phyloP scores from a whole-genome alignment of 1,140 invertebrate genomes.

The Phortica variegata region DNA sequence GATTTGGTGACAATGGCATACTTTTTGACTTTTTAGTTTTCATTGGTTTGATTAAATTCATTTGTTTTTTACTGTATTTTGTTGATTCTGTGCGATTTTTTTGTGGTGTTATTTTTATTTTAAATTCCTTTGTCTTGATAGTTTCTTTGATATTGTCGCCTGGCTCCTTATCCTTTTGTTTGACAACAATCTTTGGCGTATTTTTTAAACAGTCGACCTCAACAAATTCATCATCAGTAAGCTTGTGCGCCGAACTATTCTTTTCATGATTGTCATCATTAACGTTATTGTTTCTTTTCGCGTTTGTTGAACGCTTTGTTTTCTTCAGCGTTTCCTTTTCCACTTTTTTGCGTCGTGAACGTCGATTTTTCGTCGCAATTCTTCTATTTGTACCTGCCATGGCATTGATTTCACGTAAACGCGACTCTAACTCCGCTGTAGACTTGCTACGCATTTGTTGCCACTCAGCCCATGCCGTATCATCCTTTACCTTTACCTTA shows the following conservation, averaged over 20 bases:
- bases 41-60: neutral
- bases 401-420: constrained; percentile 42
- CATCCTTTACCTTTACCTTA: neutral
- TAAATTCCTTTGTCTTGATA: constrained; percentile 19
- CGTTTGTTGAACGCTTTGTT: neutral
- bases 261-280: constrained; percentile 5
- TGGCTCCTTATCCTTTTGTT: constrained; percentile 6
- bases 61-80: constrained; percentile 1
- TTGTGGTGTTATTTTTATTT: constrained; percentile 38
- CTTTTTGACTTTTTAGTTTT: neutral
- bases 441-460: constrained; percentile 27
- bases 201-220: neutral
- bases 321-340: constrained; percentile 6
- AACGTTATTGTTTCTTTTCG: constrained; percentile 17
- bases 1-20: neutral
- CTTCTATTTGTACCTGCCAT: constrained; percentile 7
- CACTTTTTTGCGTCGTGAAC: neutral
- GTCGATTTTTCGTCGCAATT: neutral
- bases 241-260: constrained; percentile 3
- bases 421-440: constrained; percentile 32
- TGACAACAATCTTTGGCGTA: constrained; percentile 6
- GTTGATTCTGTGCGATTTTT: constrained; percentile 22
- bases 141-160: neutral
- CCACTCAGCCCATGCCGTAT: constrained; percentile 33
- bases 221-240: too few relatives aligned